Conservation (phyloP, 2,113 vertebrate species). For the Lagopus muta region DNA sequence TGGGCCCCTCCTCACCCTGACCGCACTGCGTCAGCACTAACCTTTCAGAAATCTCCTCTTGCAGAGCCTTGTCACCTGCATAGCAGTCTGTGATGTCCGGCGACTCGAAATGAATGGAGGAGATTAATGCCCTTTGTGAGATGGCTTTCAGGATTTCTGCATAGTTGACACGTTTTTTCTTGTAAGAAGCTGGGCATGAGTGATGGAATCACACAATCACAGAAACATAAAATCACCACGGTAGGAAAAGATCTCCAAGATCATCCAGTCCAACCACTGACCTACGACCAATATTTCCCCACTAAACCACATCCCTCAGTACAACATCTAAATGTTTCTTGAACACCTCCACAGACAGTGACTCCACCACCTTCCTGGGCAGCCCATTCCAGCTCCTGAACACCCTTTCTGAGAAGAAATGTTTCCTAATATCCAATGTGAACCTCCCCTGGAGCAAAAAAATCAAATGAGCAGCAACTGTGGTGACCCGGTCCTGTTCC, state of each 20-base stretch:
- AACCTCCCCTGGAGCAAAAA: no score
- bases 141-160: background rate
- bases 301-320: no score
- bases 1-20: background rate
- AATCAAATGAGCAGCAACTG: rapidly evolving
- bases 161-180: background rate
- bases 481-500: background rate
- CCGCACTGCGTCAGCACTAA: background rate
- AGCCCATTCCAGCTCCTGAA: no score
- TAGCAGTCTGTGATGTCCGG: background rate
- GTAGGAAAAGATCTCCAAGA: no score
- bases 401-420: no score
- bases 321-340: no score
- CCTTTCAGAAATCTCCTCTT: background rate
- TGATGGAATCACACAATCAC: background rate
- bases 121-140: background rate
- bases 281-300: no score
- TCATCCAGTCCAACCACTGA: no score
- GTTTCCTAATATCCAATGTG: no score
- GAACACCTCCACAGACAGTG: no score
- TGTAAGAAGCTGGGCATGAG: background rate
- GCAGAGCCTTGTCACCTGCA: background rate
- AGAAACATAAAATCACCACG: no score
- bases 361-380: no score
- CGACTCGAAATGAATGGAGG: background rate